Conservation (phyloP, 2,113 vertebrate species). For the Grus americana region DNA sequence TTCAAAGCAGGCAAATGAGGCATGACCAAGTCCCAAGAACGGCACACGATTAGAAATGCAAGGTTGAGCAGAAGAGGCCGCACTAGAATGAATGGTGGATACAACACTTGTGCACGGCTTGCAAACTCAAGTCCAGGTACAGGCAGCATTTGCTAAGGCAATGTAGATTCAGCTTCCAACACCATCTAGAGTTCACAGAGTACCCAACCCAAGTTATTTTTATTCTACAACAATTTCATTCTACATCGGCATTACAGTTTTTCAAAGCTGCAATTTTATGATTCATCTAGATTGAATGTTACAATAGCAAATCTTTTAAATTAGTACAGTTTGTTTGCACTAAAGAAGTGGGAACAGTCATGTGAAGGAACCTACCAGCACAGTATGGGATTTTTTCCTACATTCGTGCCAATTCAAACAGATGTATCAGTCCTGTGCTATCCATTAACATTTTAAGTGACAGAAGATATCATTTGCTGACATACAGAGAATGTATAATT, state of each 20-base stretch:
- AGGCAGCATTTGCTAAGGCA: background rate
- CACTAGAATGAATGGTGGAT: background rate
- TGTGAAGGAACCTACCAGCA: background rate
- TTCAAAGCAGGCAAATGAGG: background rate
- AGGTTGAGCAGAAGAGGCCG: background rate
- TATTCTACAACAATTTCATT: background rate
- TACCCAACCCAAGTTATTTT: background rate
- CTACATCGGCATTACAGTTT: background rate
- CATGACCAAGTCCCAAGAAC: background rate
- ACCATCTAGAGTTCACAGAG: background rate
- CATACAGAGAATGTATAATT: conserved; percentile 6
- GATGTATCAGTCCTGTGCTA: background rate
- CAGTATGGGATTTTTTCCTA: background rate
- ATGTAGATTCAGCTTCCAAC: background rate
- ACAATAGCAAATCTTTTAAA: background rate
- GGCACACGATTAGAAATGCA: background rate
- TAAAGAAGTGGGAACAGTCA: background rate
- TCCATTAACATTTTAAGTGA: conserved; percentile 32
- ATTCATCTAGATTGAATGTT: background rate
- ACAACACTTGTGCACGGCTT: fast-evolving
- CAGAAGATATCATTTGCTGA: conserved; percentile 11
- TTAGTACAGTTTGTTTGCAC: background rate
- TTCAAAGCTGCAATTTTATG: background rate
- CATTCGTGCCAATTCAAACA: background rate
- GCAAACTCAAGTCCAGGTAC: background rate